Evolutionary conservation across 2,113 vertebrate species (phyloP), one percentile per base, ranked within the genome.

Genomic region (Pheucticus melanocephalus): DNA sequence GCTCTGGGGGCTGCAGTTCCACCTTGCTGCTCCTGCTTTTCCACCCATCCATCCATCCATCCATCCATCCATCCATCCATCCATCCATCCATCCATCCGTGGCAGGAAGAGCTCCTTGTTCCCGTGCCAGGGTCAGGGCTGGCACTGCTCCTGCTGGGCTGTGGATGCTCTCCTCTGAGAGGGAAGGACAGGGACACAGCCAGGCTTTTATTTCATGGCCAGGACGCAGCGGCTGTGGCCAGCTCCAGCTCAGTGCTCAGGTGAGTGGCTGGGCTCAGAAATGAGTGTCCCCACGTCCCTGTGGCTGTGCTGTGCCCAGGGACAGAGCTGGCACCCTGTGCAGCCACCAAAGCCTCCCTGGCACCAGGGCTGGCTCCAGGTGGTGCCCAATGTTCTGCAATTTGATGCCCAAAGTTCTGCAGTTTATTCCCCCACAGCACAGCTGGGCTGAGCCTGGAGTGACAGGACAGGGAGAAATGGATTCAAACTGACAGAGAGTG

Each of bases 401-500:
- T 47, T 53, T 25, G 53, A 33, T 56, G 54, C 54, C 54, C 54
- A n/a, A 0, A 1, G 48, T 15, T 24, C 40, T 33, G 60, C 69
- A 70, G 2, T 47, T 60, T 23, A 27, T 73, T 63, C 47, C 30
- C 33, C 45, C 39, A 24, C 12, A 42, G 80, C 79, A 57, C 45
- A 35, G 72, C 56, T 50, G 73, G 68, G 33, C 35, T 20, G 12
- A 50, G 50, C 15, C 28, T 57, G 59, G 23, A 37, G 68, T 6
- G 37, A 4, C 50, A 73, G 44, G 23, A 60, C 33, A 24, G 11
- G 5, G 19, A 8, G 10, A 5, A 37, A 53, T 14, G 33, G 51
- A 3, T 39, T 39, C 86, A n/a, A 1, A 30, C 33, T 12, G 19
- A 3, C 57, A 42, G 8, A 21, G 15, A 14, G 22, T 0, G 3